Evolutionary conservation across 2,888 invertebrate species (phyloP), one percentile per base, ranked within the genome.

Genomic region (Lycaena phlaeas): DNA sequence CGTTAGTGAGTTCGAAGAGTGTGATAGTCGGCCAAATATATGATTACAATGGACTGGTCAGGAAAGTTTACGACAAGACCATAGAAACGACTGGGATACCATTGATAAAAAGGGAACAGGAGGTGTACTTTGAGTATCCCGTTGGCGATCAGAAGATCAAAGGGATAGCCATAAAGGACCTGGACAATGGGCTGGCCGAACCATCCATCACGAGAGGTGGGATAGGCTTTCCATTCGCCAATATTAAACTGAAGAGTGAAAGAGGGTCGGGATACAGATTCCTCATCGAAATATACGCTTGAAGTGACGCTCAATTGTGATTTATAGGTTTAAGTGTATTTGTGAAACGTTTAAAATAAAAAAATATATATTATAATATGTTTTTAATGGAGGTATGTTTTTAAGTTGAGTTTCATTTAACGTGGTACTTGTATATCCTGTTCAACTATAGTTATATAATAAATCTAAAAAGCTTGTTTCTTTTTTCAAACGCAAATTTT

Each of bases 211-310:
- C 47, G 0, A 42, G 69, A 6, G 86, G 86, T 0, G 86, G 86
- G 0, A 50, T 85, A 0, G 82, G 82, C 0, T 71, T 76, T 43
- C 58, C 62, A 14, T 72, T 59, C 34, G 85, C 66, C 1, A 68
- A 72, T 9, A 67, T 86, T 1, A 79, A 82, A 34, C 41, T 86
- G 52, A 82, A 79, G 45, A 82, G 85, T 38, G 76, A 74, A 44
- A 49, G 81, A 0, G 73, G 78, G 0, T 71, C 76, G 0, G 79
- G 84, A 0, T 69, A 64, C 14, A 73, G 63, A 31, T 85, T 52
- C 48, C 44, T 61, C 0, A 63, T 86, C 9, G 76, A 75, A 53
- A 68, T 85, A 15, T 86, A 69, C 48, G 86, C 75, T 42, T 84
- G 48, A 70, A 22, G 22, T 22, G 2, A 22, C 9, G 9, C 5